phyloP scores from a whole-genome alignment of 2,113 vertebrate species.

The Ahaetulla prasina region DNA sequence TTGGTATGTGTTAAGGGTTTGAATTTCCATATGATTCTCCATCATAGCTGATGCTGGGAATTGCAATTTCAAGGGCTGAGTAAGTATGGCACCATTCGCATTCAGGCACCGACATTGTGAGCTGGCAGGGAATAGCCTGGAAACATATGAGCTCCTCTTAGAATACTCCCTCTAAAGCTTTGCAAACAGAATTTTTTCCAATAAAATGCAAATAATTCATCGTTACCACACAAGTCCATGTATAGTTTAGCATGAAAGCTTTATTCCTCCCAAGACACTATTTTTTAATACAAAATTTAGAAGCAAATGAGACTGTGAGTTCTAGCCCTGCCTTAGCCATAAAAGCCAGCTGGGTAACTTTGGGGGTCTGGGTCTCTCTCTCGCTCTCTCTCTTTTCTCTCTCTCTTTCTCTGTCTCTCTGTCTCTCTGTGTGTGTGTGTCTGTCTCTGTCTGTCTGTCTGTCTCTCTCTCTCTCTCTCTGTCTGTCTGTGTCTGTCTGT shows the following conservation, averaged over 20 bases:
- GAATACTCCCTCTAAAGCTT: neutral
- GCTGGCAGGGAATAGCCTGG: neutral
- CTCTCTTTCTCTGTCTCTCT: too few species aligned
- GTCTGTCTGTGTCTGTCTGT: fast-evolving
- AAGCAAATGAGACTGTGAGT: neutral
- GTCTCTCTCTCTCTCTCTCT: too few species aligned
- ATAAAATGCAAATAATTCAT: neutral
- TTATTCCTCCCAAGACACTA: neutral
- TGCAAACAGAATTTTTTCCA: neutral
- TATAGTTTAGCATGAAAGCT: neutral
- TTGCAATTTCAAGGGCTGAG: neutral
- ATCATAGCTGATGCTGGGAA: neutral
- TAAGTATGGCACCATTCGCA: neutral
- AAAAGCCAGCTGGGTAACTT: neutral
- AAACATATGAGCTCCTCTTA: neutral
- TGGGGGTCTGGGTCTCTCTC: neutral
- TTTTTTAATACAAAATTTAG: neutral
- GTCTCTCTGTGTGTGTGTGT: fast-evolving
- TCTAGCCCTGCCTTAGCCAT: neutral
- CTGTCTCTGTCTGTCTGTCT: fast-evolving
- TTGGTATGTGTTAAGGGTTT: neutral
- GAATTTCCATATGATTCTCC: neutral
- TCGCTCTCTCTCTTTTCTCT: too few species aligned
- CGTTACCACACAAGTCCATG: neutral
- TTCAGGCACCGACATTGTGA: neutral